phyloP scores from a whole-genome alignment of 2,113 vertebrate species.

The Brachyistius frenatus region DNA sequence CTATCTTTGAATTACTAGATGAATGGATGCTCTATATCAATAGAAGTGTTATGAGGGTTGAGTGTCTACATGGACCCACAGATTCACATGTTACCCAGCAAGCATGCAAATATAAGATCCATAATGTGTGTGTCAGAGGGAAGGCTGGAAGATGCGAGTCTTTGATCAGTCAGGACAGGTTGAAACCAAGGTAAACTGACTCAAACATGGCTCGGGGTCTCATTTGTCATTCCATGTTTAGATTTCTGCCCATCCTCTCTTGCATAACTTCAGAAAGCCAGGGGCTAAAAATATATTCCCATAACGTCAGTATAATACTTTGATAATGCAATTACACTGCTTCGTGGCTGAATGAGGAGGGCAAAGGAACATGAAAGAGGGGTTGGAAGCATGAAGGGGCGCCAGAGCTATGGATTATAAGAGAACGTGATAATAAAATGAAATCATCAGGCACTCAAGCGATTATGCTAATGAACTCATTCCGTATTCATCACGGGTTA shows the following conservation, averaged over 20 bases:
- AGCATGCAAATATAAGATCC: constrained; percentile 36
- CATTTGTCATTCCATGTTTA: constrained; percentile 58
- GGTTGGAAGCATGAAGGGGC: constrained; percentile 34
- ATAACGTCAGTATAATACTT: constrained; percentile 53
- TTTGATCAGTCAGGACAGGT: constrained; percentile 39
- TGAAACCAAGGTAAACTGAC: constrained; percentile 33
- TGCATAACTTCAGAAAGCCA: constrained; percentile 54
- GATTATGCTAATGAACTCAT: constrained; percentile 81
- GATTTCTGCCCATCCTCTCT: constrained; percentile 32
- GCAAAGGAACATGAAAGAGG: constrained; percentile 74
- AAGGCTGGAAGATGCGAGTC: constrained; percentile 26
- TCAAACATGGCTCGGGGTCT: constrained; percentile 31
- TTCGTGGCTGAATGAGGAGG: constrained; percentile 65
- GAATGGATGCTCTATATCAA: constrained; percentile 53
- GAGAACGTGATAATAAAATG: constrained; percentile 76
- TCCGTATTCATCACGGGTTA: constrained; percentile 74
- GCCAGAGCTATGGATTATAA: constrained; percentile 71
- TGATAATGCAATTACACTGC: constrained; percentile 77
- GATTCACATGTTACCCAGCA: constrained; percentile 23
- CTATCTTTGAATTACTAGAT: constrained; percentile 56
- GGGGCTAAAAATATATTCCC: constrained; percentile 72
- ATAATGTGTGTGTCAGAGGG: constrained; percentile 10
- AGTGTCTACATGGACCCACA: constrained; percentile 33
- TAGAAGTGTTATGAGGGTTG: constrained; percentile 51
- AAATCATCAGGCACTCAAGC: constrained; percentile 76